Percentiles rank a stretch among this genome's conserved stretches.
phyloP scores from a whole-genome alignment of 2,797 vertebrate genomes.

The Loris lydekkerianus region DNA sequence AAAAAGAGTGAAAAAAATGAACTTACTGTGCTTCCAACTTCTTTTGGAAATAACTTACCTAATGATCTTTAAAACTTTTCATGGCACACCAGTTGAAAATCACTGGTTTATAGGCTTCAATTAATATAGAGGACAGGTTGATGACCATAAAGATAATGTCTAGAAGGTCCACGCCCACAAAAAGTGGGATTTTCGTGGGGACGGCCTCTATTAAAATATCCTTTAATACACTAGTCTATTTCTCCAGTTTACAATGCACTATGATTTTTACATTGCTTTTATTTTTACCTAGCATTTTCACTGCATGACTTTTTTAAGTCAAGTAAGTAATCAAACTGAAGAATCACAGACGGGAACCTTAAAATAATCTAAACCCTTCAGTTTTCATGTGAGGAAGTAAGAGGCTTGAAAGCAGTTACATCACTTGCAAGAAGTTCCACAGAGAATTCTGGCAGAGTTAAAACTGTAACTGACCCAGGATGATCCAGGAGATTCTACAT shows the following conservation, averaged over 20 bases:
- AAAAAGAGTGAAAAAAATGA: too few species aligned
- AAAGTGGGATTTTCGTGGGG: conserved; percentile 26
- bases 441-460: background rate
- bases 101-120: background rate
- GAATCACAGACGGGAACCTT: conserved; percentile 17
- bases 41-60: too few species aligned
- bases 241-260: background rate
- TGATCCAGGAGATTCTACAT: background rate
- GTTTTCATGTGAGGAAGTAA: conserved; percentile 38
- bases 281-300: conserved; percentile 54
- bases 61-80: too few species aligned
- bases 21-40: too few species aligned
- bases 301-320: conserved; percentile 4
- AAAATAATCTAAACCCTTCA: conserved; percentile 24
- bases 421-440: conserved; percentile 13
- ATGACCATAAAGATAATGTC: background rate
- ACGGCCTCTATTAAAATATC: background rate
- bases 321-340: conserved; percentile 60
- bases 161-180: background rate
- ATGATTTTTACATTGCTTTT: conserved; percentile 52
- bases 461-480: conserved; percentile 10
- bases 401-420: background rate
- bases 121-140: background rate
- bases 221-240: background rate
- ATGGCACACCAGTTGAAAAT: too few species aligned